Conservation (phyloP, 2,888 invertebrate genomes). For the Scaptomyza cyrtandrae region DNA sequence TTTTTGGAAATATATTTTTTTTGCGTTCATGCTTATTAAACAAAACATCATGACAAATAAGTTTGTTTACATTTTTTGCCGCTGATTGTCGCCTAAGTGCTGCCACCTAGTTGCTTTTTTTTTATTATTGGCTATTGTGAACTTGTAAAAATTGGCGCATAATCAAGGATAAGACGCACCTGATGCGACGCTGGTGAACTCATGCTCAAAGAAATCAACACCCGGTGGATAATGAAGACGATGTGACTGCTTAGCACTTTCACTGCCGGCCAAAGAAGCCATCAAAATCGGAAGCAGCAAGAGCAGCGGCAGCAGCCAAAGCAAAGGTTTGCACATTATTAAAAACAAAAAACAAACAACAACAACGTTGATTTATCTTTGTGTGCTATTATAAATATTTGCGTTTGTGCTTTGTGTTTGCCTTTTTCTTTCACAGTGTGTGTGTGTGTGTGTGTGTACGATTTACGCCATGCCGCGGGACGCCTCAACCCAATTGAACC, state of each 20-base stretch:
- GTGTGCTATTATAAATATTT: slow-evolving; percentile 41
- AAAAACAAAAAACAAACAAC: neutral
- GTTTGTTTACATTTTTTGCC: neutral
- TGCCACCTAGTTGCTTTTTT: neutral
- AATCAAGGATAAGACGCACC: slow-evolving; percentile 43
- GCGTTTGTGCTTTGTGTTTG: slow-evolving; percentile 33
- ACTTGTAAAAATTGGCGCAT: neutral
- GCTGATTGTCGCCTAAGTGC: neutral
- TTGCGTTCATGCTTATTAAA: neutral
- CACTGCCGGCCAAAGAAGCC: slow-evolving; percentile 49
- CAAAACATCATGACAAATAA: neutral
- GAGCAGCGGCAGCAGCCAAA: slow-evolving; percentile 29
- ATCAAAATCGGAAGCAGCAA: slow-evolving; percentile 28
- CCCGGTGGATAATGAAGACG: slow-evolving; percentile 63
- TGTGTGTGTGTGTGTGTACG: slow-evolving; percentile 8
- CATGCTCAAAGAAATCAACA: slow-evolving; percentile 80
- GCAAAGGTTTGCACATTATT: slow-evolving; percentile 55
- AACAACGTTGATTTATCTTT: slow-evolving; percentile 33
- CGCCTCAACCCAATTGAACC: slow-evolving; percentile 27
- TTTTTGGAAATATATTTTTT: no score
- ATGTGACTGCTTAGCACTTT: slow-evolving; percentile 53
- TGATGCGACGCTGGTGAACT: slow-evolving; percentile 66
- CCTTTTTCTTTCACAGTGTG: slow-evolving; percentile 20
- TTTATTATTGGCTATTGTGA: neutral
- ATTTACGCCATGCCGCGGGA: slow-evolving; percentile 52